Base-by-base conservation (phyloP, 1,140 invertebrate genomes). In the Bilobella aurantiaca region DNA sequence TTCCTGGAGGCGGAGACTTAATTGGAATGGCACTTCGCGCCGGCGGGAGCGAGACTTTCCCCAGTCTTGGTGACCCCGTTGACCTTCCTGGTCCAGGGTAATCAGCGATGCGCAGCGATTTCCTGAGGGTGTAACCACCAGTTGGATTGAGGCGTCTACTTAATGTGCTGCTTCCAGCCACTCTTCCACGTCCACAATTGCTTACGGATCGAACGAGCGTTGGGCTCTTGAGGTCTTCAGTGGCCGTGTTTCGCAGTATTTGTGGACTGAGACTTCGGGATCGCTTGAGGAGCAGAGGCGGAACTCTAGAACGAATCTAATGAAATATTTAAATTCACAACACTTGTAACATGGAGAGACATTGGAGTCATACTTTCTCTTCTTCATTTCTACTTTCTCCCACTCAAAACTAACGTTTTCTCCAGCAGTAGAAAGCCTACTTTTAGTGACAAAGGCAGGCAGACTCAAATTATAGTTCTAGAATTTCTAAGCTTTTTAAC, bases 231-330 rank as follows among this genome's bases (percentile, higher is more conserved):
- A 70, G 49, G 0, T 63, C 47, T 25, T 29, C n/a, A 1, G 18
- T 47, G 5, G 31, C 47, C 18, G 69, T 67, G n/a, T 23, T 59
- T 53, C 63, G 53, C 23, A 70, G 61, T 21, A 70, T 70, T 68
- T 65, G 60, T 25, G 69, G 69, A 23, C 64, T 66, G 23, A 70
- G 62, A 60, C 69, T 70, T 30, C 69, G 25, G n/a, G 66, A 63
- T n/a, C 69, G 32, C 30, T 60, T 60, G 18, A 64, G 5, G 59
- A 25, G 42, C 8, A 18, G 42, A n/a, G 61, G 49, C 21, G 49
- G 14, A 53, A 53, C 49, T 58, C 28, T 58, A 8, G 57, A 58
- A 58, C 23, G 25, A 30, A 58, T 30, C 23, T 28, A 29, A 27
- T 29, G 28, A 58, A 58, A 27, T 28, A 28, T 58, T 18, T 29